phyloP scores from a whole-genome alignment of 2,888 invertebrate species.

The Parnassius apollo region DNA sequence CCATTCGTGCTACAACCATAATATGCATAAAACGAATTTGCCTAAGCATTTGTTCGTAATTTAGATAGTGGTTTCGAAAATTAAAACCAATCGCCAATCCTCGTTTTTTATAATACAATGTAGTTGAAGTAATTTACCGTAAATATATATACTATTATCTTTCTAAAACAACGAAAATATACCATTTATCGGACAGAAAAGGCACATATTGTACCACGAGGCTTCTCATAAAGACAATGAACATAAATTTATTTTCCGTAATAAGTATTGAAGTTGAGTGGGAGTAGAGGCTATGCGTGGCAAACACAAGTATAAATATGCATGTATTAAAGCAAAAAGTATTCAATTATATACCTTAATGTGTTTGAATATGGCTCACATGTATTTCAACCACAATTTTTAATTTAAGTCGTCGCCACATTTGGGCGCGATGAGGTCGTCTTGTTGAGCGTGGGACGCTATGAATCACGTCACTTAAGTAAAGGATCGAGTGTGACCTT shows the following conservation, averaged over 20 bases:
- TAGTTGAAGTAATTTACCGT: no score
- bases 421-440: constrained; percentile 29
- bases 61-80: no score
- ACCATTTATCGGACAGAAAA: not conserved
- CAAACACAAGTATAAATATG: constrained; percentile 9
- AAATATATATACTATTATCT: no score
- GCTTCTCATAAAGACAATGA: constrained; percentile 18
- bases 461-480: constrained; percentile 27
- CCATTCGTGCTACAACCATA: no score
- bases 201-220: not conserved
- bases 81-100: no score
- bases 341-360: constrained; percentile 14
- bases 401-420: constrained; percentile 13
- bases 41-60: no score
- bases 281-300: constrained; percentile 26
- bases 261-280: constrained; percentile 21
- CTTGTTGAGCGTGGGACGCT: constrained; percentile 25
- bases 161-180: no score
- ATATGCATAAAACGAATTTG: no score
- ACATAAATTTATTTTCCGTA: constrained; percentile 24
- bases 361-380: not conserved
- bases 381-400: not conserved
- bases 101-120: no score
- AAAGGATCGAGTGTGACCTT: constrained; percentile 13
- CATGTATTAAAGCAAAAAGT: not conserved